phyloP scores from a whole-genome alignment of 1,140 invertebrate species.

The Maniola jurtina region DNA sequence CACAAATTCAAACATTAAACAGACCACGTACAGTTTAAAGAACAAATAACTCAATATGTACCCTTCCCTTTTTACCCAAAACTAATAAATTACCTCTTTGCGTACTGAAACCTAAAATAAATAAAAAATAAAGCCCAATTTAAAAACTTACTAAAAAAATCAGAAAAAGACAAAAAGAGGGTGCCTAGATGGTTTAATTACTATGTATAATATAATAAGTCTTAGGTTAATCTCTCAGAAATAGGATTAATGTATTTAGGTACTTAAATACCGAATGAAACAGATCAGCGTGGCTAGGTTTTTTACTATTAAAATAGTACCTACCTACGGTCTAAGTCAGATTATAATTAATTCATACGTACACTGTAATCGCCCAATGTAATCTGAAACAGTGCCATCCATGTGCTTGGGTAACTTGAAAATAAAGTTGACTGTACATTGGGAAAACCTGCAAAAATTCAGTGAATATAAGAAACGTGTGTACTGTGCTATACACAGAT shows the following conservation, averaged over 20 bases:
- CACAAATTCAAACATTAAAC: neutral
- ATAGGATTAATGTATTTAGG: too few species aligned
- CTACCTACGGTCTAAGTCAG: too few species aligned
- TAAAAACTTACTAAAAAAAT: neutral
- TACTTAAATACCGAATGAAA: neutral
- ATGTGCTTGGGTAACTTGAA: conserved; percentile 92
- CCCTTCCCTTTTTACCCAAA: neutral
- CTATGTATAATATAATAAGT: too few species aligned
- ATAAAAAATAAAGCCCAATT: neutral
- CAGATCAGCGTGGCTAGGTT: neutral
- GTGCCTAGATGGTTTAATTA: too few species aligned
- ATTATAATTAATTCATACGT: conserved; percentile 58
- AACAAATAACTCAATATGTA: neutral
- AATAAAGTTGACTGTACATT: conserved; percentile 88
- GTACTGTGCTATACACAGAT: too few species aligned
- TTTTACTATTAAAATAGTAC: neutral
- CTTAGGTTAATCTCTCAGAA: too few species aligned
- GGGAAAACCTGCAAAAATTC: conserved; percentile 83
- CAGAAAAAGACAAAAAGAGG: too few species aligned
- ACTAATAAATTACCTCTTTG: neutral
- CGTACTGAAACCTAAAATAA: conserved; percentile 2
- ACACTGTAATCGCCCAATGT: conserved; percentile 99
- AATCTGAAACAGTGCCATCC: conserved; percentile 99
- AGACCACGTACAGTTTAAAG: neutral
- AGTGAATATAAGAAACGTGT: neutral